Evolutionary conservation across 2,797 vertebrate species (phyloP), one percentile per base, ranked within the genome.

Genomic region (Odontamblyopus rebecca): DNA sequence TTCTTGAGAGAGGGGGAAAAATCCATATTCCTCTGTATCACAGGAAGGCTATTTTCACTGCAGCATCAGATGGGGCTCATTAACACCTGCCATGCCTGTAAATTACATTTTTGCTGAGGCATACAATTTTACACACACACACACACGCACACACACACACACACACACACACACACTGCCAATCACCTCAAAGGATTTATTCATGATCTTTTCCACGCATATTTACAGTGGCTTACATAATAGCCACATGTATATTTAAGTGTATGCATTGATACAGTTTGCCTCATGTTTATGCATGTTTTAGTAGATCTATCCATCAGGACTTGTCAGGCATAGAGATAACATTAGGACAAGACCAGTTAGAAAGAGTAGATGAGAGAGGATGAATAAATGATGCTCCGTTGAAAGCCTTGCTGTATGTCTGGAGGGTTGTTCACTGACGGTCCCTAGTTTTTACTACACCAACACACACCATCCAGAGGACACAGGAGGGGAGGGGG

Each of bases 321-420:
- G 67, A 12, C 23, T 67, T 29, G 63, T 77, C 54, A 69, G 65
- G 61, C 70, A 53, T 8, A 41, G 67, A 63, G 67, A 75, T 61
- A 75, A 67, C 61, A 9, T 54, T 26, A 74, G 67, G 59, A 74
- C 61, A 19, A 1, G 5, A 61, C 6, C 73, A 70, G 67, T 41
- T 70, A 50, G 57, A 75, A 62, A 70, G 79, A 76, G 63, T 78
- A 78, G 72, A 72, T 67, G 84, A 75, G 73, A 68, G 61, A 26
- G 77, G 71, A 84, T 89, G 1, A 92, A 92, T 93, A 93, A 88
- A 85, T 90, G 85, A 93, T 90, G 73, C 60, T 26, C 69, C 71
- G 85, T 79, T 92, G 88, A 93, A 85, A 88, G 85, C 78, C 41
- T 83, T 3, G 80, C 77, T 71, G 76, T 59, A 7, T 77, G 82